Percentiles rank a stretch among this genome's conserved stretches.
phyloP scores from a whole-genome alignment of 2,797 vertebrate species.

The Molossus alvarezi region DNA sequence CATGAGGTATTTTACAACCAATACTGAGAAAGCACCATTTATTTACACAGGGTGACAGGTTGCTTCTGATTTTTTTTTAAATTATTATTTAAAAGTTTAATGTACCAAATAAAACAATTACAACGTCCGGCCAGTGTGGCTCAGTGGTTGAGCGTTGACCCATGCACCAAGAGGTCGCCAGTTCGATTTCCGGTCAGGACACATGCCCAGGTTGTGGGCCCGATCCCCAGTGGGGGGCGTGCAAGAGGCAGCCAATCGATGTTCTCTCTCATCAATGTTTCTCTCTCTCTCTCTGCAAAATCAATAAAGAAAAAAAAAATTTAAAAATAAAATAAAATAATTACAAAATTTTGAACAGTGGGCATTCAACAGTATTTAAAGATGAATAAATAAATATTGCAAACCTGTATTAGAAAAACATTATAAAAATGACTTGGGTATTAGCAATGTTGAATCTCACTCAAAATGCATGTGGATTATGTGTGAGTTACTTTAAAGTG shows the following conservation, averaged over 20 bases:
- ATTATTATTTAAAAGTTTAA: constrained; percentile 42
- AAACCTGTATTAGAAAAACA: neutral
- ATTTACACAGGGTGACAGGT: neutral
- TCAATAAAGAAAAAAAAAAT: too few relatives aligned
- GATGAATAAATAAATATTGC: neutral
- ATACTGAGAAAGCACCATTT: neutral
- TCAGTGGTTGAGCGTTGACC: too few relatives aligned
- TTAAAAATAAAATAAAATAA: neutral
- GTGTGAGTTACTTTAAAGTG: constrained; percentile 38
- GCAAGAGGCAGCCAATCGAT: too few relatives aligned
- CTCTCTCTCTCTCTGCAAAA: too few relatives aligned
- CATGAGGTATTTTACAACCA: neutral
- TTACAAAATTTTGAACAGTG: neutral
- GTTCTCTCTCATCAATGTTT: too few relatives aligned
- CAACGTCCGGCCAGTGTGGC: neutral
- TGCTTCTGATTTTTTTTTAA: neutral
- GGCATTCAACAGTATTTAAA: neutral
- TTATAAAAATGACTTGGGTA: constrained; percentile 9
- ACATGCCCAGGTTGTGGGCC: too few relatives aligned
- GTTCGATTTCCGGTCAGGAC: too few relatives aligned
- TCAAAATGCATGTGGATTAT: constrained; percentile 5
- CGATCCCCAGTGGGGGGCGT: too few relatives aligned
- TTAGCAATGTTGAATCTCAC: neutral
- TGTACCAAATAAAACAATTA: neutral
- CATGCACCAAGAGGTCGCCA: too few relatives aligned